These are phyloP conservation scores for Boulengeromyrus knoepffleri DNA, from an alignment of 2,113 vertebrate genomes.

Conservation along the genomic window DNA sequence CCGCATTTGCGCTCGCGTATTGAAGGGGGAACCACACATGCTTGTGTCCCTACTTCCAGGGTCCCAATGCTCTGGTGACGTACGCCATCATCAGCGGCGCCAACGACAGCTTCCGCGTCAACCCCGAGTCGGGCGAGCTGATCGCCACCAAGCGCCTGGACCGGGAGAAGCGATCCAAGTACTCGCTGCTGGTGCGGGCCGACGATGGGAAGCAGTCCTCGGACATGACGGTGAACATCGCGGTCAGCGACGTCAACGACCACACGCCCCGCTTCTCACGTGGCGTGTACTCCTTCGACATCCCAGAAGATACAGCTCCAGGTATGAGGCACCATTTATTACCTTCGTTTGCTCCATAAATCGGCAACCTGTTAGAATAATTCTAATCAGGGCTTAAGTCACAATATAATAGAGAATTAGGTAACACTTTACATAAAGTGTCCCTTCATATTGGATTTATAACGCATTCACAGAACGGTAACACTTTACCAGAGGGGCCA, in stretches of 20 bases:
- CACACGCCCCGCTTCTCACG: slow-evolving; percentile 84
- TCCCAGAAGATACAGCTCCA: slow-evolving; percentile 78
- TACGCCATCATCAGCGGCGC: slow-evolving; percentile 93
- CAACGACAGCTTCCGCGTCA: slow-evolving; percentile 86
- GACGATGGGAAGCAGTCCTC: slow-evolving; percentile 91
- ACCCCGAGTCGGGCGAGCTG: slow-evolving; percentile 88
- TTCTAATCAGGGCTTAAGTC: neutral
- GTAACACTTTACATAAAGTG: neutral
- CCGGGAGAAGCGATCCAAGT: slow-evolving; percentile 84
- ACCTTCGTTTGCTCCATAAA: neutral
- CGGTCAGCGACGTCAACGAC: slow-evolving; percentile 87
- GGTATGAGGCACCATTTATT: slow-evolving; percentile 55
- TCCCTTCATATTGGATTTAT: neutral
- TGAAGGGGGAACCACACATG: neutral
- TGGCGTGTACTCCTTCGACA: slow-evolving; percentile 81
- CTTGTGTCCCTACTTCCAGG: slow-evolving; percentile 51
- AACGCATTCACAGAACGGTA: neutral
- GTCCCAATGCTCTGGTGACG: slow-evolving; percentile 88
- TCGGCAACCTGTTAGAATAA: neutral
- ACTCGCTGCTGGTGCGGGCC: slow-evolving; percentile 84
- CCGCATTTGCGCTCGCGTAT: neutral
- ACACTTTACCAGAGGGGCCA: neutral
- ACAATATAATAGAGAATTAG: neutral
- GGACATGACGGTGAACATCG: slow-evolving; percentile 86
- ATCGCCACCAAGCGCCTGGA: slow-evolving; percentile 83